Conservation (phyloP, 2,797 vertebrate genomes). For the Gallinago nigripennis region DNA sequence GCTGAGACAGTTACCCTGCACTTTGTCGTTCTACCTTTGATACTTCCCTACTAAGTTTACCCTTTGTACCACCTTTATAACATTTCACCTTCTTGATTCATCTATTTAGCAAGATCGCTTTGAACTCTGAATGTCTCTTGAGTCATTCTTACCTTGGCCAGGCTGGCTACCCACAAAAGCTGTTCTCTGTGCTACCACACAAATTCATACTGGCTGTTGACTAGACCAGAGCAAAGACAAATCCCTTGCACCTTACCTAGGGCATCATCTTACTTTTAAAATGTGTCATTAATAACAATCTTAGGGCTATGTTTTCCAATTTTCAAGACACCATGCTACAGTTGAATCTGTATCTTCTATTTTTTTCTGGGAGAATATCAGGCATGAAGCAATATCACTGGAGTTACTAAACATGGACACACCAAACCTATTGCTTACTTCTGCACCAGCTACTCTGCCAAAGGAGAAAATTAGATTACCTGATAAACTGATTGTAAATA, state of each 20-base stretch:
- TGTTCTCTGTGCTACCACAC: not conserved
- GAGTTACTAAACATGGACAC: not conserved
- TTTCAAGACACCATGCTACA: not conserved
- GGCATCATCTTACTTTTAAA: not conserved
- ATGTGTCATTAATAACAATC: not conserved
- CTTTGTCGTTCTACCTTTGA: not conserved
- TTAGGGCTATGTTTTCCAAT: not conserved
- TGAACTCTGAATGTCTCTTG: not conserved
- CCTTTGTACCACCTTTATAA: not conserved
- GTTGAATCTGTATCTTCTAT: not conserved
- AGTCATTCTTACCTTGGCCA: not conserved
- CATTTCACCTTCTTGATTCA: not conserved
- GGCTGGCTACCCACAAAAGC: not conserved
- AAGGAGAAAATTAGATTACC: not conserved
- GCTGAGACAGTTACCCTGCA: not conserved
- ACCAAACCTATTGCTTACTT: not conserved
- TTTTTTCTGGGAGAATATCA: not conserved
- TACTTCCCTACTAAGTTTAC: not conserved
- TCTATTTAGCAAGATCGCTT: not conserved
- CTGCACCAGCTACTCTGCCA: not conserved
- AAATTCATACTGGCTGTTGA: not conserved
- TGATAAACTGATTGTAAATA: not conserved
- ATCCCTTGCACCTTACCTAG: not conserved
- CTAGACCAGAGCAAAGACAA: not conserved
- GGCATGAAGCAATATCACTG: not conserved